These are phyloP conservation scores for Clamator glandarius DNA, from an alignment of 2,797 vertebrate species.

Conservation along the genomic window DNA sequence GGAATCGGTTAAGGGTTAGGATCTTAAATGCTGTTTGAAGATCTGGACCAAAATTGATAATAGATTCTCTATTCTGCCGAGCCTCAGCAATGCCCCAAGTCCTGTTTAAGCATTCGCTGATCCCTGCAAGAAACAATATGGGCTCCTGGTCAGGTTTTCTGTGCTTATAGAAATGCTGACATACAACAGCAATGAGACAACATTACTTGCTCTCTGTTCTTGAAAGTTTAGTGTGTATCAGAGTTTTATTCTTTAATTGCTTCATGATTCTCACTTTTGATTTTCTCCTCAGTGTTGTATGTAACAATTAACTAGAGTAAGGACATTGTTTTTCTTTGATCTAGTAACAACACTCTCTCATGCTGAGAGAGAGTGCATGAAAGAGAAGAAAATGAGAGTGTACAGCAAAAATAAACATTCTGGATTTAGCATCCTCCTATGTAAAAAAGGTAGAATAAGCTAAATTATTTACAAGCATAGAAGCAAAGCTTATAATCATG, in stretches of 20 bases:
- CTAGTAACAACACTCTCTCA: background rate
- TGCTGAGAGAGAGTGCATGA: background rate
- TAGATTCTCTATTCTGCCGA: background rate
- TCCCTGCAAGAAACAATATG: fast-evolving
- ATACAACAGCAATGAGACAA: background rate
- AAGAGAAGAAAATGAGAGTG: background rate
- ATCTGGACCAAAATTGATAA: background rate
- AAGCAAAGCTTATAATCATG: background rate
- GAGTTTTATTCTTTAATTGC: background rate
- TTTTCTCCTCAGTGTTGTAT: background rate
- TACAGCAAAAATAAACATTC: background rate
- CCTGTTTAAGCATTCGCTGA: background rate
- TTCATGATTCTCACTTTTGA: fast-evolving
- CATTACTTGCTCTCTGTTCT: background rate
- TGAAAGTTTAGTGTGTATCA: background rate
- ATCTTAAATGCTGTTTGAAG: background rate
- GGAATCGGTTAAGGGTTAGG: background rate
- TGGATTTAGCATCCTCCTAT: background rate
- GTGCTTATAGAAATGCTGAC: background rate
- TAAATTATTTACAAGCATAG: background rate
- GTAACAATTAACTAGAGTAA: background rate
- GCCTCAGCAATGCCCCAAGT: background rate
- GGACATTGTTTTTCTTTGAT: background rate
- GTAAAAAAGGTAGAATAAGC: background rate
- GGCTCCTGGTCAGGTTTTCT: background rate